Percentiles rank a stretch among this genome's conserved stretches.
phyloP scores from a whole-genome alignment of 2,797 vertebrate species.

The Cirrhinus molitorella region DNA sequence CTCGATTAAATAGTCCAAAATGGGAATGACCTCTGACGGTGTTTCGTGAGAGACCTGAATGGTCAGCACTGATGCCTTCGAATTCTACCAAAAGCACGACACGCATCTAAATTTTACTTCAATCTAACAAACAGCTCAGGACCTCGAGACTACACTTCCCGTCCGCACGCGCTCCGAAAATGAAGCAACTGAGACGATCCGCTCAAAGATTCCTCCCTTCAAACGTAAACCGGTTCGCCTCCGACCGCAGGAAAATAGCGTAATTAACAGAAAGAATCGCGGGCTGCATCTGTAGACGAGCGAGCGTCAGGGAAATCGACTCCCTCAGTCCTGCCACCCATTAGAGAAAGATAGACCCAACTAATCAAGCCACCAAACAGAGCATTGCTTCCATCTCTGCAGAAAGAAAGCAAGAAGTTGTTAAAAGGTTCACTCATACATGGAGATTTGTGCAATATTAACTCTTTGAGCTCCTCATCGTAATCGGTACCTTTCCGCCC shows the following conservation, averaged over 20 bases:
- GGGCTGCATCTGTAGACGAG: neutral
- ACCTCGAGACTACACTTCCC: constrained; percentile 33
- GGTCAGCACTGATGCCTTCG: constrained; percentile 38
- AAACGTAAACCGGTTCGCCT: neutral
- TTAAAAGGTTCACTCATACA: constrained; percentile 16
- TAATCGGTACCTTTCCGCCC: neutral
- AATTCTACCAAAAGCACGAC: constrained; percentile 40
- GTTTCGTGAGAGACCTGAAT: constrained; percentile 44
- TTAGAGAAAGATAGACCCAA: constrained; percentile 28
- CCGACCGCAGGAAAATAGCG: neutral
- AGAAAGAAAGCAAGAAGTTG: constrained; percentile 13
- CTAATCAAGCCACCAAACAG: neutral
- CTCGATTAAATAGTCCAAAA: constrained; percentile 30
- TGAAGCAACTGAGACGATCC: constrained; percentile 13
- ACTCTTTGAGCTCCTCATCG: constrained; percentile 12
- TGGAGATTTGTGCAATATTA: constrained; percentile 42
- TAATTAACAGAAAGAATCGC: neutral
- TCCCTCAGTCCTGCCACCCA: constrained; percentile 19
- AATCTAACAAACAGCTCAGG: constrained; percentile 35
- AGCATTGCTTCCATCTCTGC: constrained; percentile 7
- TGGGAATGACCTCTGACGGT: constrained; percentile 37
- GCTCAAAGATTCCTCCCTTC: neutral
- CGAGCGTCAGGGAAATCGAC: neutral
- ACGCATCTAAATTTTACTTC: constrained; percentile 27
- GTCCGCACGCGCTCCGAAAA: constrained; percentile 11